Base-by-base conservation (phyloP, 2,113 vertebrate genomes). In the Circaetus gallicus region DNA sequence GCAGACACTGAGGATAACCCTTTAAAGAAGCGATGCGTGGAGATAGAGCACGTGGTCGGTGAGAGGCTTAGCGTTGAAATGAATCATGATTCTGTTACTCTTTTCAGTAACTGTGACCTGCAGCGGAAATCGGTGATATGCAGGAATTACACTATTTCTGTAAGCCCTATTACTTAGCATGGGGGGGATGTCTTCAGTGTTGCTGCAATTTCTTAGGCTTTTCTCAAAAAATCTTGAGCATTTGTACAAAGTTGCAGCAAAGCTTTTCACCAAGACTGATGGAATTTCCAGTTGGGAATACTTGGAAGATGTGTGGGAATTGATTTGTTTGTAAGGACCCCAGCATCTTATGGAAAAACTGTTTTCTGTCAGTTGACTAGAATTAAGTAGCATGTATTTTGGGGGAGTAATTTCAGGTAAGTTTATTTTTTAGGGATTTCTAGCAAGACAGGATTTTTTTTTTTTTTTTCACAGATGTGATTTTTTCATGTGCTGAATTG, bases 371-470 rank as follows among this genome's bases (percentile, higher is more conserved):
- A 70, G 58, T 72, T 96, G 83, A 80, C n/a, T 85, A 86, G 69
- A 89, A 92, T 73, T 90, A 87, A 70, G 71, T 73, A 72, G 21
- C 52, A 13, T 3, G 6, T 94, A 71, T 53, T 94, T 93, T 32
- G 77, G 82, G 87, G 80, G 63, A n/a, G 65, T 80, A 71, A 94
- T 95, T 95, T 90, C 93, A 94, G 91, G 16, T 90, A 92, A 87
- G 79, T 90, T 97, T 95, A 82, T 96, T 96, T 91, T 91, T 90
- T 95, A 82, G 84, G 5, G 31, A 95, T 97, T 97, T 96, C 72
- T 91, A 91, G 55, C 43, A 91, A 94, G 94, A 96, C 86, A 94
- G 36, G n/a, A 69, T 71, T 97, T 95, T 87, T 53, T 53, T 91
- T 90, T 67, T 95, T 96, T 52, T 91, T 95, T 90, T 61, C 73